Evolutionary conservation across 2,888 invertebrate species (phyloP).

Genomic region (Coelopa pilipes): DNA sequence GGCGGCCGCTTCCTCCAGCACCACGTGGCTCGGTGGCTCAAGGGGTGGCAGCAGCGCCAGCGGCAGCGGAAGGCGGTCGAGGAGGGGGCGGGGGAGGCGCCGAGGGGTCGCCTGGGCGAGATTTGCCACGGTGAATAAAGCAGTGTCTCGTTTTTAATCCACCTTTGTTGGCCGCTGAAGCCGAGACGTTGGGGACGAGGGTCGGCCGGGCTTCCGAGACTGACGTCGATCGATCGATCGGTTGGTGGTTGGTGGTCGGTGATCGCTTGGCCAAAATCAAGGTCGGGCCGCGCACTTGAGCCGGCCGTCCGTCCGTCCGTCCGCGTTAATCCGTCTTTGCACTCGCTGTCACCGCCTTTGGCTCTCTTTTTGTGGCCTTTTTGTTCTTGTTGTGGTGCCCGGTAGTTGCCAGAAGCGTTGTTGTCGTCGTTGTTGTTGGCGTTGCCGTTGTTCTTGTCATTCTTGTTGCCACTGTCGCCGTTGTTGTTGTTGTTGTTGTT

Average conservation of each 20-base stretch:
- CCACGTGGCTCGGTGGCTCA: background rate
- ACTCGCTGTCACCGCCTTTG: conserved; percentile 3
- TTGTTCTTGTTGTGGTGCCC: no score
- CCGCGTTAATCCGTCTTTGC: no score
- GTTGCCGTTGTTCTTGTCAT: no score
- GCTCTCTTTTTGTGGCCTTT: no score
- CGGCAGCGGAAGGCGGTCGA: background rate
- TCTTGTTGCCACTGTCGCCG: background rate
- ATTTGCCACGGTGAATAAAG: background rate
- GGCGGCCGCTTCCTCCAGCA: conserved; percentile 38
- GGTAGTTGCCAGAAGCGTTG: no score
- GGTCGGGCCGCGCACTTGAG: conserved; percentile 6
- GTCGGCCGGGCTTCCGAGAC: background rate
- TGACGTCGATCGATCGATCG: background rate
- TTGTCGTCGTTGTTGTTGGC: background rate
- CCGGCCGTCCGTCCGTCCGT: background rate
- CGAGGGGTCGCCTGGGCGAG: background rate
- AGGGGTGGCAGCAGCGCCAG: background rate
- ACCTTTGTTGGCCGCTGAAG: background rate
- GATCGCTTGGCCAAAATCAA: conserved; percentile 7
- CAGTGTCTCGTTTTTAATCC: background rate
- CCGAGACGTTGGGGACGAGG: background rate
- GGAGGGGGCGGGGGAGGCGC: background rate
- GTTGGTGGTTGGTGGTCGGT: background rate
- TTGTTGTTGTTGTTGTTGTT: background rate